A percentile compares a stretch with the other conserved stretches of the same genome.
Conservation (phyloP, 1,140 invertebrate species). For the Liolophura sinensis region DNA sequence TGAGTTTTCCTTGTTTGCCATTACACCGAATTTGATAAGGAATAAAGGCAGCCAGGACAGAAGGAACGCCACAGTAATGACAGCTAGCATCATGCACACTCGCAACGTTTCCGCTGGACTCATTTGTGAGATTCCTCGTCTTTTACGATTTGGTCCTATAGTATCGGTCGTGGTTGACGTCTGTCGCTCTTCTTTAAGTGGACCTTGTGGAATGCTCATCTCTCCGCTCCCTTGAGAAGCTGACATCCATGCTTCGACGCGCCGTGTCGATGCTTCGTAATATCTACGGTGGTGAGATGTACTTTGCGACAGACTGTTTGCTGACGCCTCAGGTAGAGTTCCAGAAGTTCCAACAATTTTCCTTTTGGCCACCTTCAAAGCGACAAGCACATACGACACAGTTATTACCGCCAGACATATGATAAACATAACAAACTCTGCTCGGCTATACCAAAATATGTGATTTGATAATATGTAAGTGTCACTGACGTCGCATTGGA, state of each 20-base stretch:
- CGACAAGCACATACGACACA: conserved; percentile 12
- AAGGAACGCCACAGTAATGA: conserved; percentile 17
- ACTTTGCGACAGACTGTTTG: no score
- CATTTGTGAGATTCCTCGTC: neutral
- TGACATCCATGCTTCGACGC: neutral
- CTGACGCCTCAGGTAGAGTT: no score
- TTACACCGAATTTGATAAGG: conserved; percentile 11
- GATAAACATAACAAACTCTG: conserved; percentile 7
- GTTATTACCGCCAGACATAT: conserved; percentile 5
- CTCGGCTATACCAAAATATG: conserved; percentile 13
- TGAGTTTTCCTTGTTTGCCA: conserved; percentile 6
- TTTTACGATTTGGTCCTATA: neutral
- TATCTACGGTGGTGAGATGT: no score
- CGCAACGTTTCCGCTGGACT: conserved; percentile 8
- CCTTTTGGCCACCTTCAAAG: conserved; percentile 1
- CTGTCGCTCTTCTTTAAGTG: neutral
- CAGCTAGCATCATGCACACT: conserved; percentile 19
- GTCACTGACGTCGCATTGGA: neutral
- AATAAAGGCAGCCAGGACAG: conserved; percentile 24
- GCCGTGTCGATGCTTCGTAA: no score
- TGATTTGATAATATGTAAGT: neutral
- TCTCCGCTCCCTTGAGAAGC: neutral
- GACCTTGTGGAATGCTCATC: neutral
- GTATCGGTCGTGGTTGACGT: neutral
- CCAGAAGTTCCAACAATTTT: no score